Conservation (phyloP, 2,797 vertebrate genomes). For the Acipenser transmontanus region DNA sequence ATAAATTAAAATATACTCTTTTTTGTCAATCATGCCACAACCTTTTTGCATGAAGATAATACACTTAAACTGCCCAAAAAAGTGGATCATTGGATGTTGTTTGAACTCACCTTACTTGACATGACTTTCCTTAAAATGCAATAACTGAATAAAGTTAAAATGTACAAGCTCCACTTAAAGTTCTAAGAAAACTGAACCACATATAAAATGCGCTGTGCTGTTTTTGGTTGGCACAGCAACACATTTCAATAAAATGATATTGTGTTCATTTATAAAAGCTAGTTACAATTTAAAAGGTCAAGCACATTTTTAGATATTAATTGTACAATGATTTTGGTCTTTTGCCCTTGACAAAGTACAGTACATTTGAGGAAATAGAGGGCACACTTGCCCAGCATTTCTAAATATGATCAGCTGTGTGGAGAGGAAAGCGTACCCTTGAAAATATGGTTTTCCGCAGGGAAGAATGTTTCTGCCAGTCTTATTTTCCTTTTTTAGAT, state of each 20-base stretch:
- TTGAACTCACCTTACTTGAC: too few relatives aligned
- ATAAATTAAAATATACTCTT: conserved; percentile 9
- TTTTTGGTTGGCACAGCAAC: neutral
- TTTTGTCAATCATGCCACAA: conserved; percentile 17
- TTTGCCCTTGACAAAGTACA: too few relatives aligned
- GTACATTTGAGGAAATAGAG: neutral
- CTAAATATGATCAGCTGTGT: conserved; percentile 1
- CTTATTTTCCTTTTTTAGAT: neutral
- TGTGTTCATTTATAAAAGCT: neutral
- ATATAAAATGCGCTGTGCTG: neutral
- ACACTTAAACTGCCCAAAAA: too few relatives aligned
- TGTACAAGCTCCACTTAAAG: neutral
- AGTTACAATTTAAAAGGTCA: too few relatives aligned
- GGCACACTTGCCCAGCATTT: neutral
- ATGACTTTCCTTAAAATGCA: neutral
- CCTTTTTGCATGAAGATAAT: conserved; percentile 33
- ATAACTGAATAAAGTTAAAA: neutral
- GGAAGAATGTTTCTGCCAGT: neutral
- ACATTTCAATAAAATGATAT: neutral
- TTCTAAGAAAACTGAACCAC: neutral
- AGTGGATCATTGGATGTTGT: too few relatives aligned
- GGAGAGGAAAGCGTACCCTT: neutral
- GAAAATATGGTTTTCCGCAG: neutral
- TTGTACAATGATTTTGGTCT: too few relatives aligned
- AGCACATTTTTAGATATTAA: too few relatives aligned